Base-by-base conservation (phyloP, 2,888 invertebrate species). In the Melanostoma mellinum region DNA sequence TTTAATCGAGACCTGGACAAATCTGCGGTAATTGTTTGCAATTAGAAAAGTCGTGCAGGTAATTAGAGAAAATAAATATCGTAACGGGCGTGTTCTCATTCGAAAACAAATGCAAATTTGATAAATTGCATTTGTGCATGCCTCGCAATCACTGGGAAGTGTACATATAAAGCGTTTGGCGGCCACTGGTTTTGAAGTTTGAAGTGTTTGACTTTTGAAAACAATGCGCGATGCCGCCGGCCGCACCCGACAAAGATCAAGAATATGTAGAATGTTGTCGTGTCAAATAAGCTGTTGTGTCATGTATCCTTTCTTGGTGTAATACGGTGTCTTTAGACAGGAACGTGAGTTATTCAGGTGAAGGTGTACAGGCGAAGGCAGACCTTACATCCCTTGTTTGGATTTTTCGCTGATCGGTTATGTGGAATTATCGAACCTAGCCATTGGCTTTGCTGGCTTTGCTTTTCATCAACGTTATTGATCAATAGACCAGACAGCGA, bases 21-120 rank as follows among this genome's bases (percentile, higher is more conserved):
- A 78, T 78, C 82, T 77, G 77, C 82, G 58, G 82, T 82, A 82
- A 82, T 77, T 82, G 82, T 65, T 65, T 53, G 63, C 78, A 82
- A 82, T 82, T 82, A 78, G 82, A 82, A 82, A 78, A 82, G 82
- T 82, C 78, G 82, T 82, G 82, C 82, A 78, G 68, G 82, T 82
- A 82, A 82, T 82, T 82, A 82, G 73, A 73, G 60, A 55, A 58
- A 72, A 68, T 73, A 48, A 38, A 65, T 56, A 32, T 30, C 56
- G 10, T 60, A 50, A 67, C 72, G 36, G 78, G 53, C 73, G 72
- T 69, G 61, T 60, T 61, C 46, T 33, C 10, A n/a, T 36, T 36
- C 42, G n/a, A 52, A 75, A 58, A 55, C 72, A 63, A 78, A 78
- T 78, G 82, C 78, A 82, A 82, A 82, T 82, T 78, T 82, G 73